A percentile compares a stretch with the other conserved stretches of the same genome.
phyloP scores from a whole-genome alignment of 2,888 invertebrate species.

The Sinohyriopsis cumingii region DNA sequence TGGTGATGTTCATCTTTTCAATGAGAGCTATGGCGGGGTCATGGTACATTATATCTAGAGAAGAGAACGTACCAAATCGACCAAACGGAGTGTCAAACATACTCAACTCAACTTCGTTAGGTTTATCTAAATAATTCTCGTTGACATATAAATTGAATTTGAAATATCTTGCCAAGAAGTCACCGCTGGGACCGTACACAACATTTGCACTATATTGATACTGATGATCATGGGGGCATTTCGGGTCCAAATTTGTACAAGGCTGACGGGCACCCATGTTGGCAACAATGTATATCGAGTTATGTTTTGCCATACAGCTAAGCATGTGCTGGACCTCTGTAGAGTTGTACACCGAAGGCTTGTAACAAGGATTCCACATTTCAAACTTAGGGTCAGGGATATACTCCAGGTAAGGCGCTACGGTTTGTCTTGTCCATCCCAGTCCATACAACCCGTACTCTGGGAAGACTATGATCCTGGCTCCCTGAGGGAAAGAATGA shows the following conservation, averaged over 20 bases:
- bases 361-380: conserved; percentile 46
- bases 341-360: background rate
- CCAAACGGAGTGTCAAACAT: conserved; percentile 51
- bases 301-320: conserved; percentile 32
- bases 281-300: conserved; percentile 29
- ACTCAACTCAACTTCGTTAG: conserved; percentile 33
- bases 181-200: conserved; percentile 23
- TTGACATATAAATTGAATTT: conserved; percentile 74
- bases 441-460: conserved; percentile 75
- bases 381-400: conserved; percentile 20
- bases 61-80: conserved; percentile 81
- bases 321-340: conserved; percentile 24
- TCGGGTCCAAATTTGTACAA: conserved; percentile 10
- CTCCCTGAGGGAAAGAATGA: conserved; percentile 73
- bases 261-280: conserved; percentile 29
- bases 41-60: conserved; percentile 86
- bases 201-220: conserved; percentile 28
- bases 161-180: conserved; percentile 73
- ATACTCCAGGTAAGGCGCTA: conserved; percentile 31
- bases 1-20: conserved; percentile 75
- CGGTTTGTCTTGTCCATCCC: conserved; percentile 20
- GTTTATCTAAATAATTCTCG: conserved; percentile 68
- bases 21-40: conserved; percentile 79
- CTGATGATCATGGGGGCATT: conserved; percentile 19
- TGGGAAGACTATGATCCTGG: conserved; percentile 86